phyloP scores from a whole-genome alignment of 1,140 invertebrate species.

The Calycopis cecrops region DNA sequence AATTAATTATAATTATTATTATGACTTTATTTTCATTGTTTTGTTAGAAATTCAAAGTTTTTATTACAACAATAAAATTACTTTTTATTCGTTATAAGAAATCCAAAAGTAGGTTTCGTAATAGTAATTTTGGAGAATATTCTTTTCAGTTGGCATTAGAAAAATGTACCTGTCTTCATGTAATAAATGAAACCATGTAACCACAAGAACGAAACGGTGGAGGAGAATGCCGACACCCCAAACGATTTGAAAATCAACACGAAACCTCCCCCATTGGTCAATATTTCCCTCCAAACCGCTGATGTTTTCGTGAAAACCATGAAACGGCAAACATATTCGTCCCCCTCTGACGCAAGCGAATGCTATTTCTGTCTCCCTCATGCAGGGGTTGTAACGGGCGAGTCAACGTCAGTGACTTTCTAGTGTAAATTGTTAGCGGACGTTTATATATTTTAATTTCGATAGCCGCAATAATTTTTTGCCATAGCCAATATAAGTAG shows the following conservation, averaged over 20 bases:
- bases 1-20: no score
- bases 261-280: constrained; percentile 42
- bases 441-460: constrained; percentile 24
- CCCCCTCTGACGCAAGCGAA: constrained; percentile 32
- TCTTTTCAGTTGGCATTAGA: no score
- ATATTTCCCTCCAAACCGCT: constrained; percentile 40
- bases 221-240: constrained; percentile 1
- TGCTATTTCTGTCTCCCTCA: constrained; percentile 37
- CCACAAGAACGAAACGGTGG: constrained; percentile 3
- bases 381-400: constrained; percentile 43
- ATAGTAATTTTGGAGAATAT: no score
- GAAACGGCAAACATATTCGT: constrained; percentile 42
- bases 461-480: not conserved
- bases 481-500: not conserved
- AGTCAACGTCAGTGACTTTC: constrained; percentile 54
- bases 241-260: constrained; percentile 9
- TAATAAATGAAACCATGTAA: constrained; percentile 2
- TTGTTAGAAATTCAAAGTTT: not conserved
- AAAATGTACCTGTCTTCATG: not conserved
- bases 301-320: constrained; percentile 46
- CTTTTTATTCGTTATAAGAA: not conserved
- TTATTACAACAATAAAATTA: not conserved
- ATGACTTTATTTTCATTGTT: no score
- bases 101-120: no score
- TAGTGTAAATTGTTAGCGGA: constrained; percentile 54